Conservation (phyloP, 2,113 vertebrate species). For the Caranx melampygus region DNA sequence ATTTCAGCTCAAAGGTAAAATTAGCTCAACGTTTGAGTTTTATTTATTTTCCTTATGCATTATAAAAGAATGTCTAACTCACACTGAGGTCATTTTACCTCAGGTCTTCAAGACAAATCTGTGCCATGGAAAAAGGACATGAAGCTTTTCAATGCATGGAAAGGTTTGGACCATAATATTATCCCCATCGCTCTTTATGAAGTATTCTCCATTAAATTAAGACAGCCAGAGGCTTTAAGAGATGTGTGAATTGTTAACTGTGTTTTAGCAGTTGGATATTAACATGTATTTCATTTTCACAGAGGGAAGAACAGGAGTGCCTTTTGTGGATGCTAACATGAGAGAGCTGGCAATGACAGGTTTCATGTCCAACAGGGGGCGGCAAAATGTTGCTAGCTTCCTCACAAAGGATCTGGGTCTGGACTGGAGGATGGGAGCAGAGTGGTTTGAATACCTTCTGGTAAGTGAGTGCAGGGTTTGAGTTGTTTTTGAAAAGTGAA, state of each 20-base stretch:
- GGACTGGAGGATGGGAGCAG: conserved; percentile 90
- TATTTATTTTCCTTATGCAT: neutral
- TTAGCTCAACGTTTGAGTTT: neutral
- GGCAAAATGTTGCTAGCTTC: conserved; percentile 89
- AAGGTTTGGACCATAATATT: conserved; percentile 72
- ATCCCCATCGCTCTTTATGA: neutral
- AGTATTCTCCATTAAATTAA: neutral
- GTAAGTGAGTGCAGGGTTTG: conserved; percentile 64
- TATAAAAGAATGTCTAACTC: neutral
- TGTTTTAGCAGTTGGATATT: neutral
- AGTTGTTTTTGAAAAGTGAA: neutral
- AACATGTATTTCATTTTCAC: neutral
- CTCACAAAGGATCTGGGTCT: conserved; percentile 88
- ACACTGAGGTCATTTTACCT: neutral
- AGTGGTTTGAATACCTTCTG: conserved; percentile 88
- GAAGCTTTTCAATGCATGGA: conserved; percentile 86
- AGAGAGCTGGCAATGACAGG: conserved; percentile 84
- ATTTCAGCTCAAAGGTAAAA: conserved; percentile 83
- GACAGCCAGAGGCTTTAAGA: neutral
- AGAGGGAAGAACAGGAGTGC: conserved; percentile 88
- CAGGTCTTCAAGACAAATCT: conserved; percentile 87
- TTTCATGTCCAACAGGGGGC: conserved; percentile 89
- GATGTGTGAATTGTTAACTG: neutral
- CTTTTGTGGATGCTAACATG: conserved; percentile 91
- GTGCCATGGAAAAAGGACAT: conserved; percentile 86